Evolutionary conservation across 2,888 invertebrate genomes (phyloP).

Genomic region (Eilema caniola): DNA sequence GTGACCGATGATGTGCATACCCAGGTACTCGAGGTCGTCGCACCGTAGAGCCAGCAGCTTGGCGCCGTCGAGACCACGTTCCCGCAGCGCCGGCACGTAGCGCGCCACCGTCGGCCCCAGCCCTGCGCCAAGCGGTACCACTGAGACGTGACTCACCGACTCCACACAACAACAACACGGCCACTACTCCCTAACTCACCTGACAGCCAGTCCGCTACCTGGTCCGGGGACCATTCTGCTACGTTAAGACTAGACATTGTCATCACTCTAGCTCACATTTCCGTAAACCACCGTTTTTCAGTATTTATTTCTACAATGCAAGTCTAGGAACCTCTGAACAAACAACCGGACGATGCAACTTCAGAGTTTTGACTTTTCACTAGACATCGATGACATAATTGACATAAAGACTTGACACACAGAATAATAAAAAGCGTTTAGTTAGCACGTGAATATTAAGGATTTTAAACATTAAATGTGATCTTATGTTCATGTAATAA

Average conservation of each 20-base stretch:
- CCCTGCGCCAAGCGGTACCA: conserved; percentile 82
- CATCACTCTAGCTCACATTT: conserved; percentile 61
- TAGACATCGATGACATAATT: conserved; percentile 22
- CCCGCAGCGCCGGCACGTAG: conserved; percentile 93
- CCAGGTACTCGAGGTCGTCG: conserved; percentile 95
- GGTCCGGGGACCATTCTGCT: conserved; percentile 95
- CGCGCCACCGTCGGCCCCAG: conserved; percentile 92
- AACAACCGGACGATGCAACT: conserved; percentile 42
- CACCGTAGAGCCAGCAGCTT: conserved; percentile 94
- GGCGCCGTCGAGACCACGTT: conserved; percentile 93
- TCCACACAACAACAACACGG: conserved; percentile 31
- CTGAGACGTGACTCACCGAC: conserved; percentile 58
- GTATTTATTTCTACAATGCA: conserved; percentile 43
- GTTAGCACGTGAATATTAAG: background rate
- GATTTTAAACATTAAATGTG: no score
- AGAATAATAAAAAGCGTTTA: background rate
- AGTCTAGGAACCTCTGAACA: conserved; percentile 35
- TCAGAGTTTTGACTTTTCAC: conserved; percentile 28
- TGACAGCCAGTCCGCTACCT: conserved; percentile 96
- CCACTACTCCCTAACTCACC: conserved; percentile 82
- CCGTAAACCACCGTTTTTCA: conserved; percentile 41
- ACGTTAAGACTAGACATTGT: conserved; percentile 85
- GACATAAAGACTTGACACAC: background rate
- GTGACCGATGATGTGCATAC: conserved; percentile 95
- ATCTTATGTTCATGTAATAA: background rate